Evolutionary conservation across 2,888 invertebrate genomes (phyloP).

Genomic region (Perdita meconis): DNA sequence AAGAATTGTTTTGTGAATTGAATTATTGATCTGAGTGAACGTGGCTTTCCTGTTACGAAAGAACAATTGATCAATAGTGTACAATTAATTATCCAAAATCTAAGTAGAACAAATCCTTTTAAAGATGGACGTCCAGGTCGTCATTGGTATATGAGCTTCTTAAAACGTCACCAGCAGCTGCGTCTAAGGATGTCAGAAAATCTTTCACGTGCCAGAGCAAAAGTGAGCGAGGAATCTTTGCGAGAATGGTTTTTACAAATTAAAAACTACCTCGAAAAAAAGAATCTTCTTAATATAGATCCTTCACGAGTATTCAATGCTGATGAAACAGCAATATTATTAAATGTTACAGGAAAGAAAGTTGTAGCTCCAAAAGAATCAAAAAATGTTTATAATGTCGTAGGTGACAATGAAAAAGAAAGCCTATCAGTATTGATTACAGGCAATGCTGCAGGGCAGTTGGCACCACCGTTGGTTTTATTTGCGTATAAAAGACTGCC

Average conservation of each 20-base stretch:
- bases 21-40: no score
- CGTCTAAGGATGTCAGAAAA: not conserved
- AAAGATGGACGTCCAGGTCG: not conserved
- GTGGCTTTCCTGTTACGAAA: no score
- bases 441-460: constrained; percentile 3
- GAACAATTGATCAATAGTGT: no score
- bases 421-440: not conserved
- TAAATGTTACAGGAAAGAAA: not conserved
- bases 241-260: not conserved
- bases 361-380: not conserved
- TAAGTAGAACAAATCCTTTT: not conserved
- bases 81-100: no score
- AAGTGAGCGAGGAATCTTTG: not conserved
- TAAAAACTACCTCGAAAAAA: not conserved
- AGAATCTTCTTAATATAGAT: not conserved
- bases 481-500: not conserved
- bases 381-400: not conserved
- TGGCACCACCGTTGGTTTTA: not conserved
- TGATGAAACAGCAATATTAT: not conserved
- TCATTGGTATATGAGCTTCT: not conserved
- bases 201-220: not conserved
- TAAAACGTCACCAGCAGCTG: not conserved
- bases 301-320: not conserved
- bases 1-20: no score
- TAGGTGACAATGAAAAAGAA: not conserved